Percentiles rank a stretch among this genome's conserved stretches.
phyloP scores from a whole-genome alignment of 2,888 invertebrate species.

The Cheilosia variabilis region DNA sequence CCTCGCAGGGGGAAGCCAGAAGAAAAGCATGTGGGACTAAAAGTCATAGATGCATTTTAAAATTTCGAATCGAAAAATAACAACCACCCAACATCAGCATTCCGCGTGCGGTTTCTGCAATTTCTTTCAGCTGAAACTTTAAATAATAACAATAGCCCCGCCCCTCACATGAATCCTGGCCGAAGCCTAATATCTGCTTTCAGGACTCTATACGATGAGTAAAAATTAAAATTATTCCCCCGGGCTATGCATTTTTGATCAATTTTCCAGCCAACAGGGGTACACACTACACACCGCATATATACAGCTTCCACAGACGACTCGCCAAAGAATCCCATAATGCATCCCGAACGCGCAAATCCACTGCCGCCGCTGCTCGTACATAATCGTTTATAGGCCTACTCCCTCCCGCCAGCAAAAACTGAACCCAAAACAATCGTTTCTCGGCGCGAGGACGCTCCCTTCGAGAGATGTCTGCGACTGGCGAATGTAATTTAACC shows the following conservation, averaged over 20 bases:
- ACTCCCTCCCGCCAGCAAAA: conserved; percentile 22
- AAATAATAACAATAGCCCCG: conserved; percentile 63
- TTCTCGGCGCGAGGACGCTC: not conserved
- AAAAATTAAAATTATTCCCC: conserved; percentile 69
- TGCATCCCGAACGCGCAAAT: conserved; percentile 36
- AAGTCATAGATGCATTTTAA: too few relatives aligned
- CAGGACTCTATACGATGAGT: conserved; percentile 32
- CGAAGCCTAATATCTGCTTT: conserved; percentile 57
- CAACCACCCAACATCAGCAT: not conserved
- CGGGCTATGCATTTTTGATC: conserved; percentile 73
- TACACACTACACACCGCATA: not conserved
- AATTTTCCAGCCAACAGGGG: conserved; percentile 69
- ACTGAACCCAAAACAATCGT: conserved; percentile 32
- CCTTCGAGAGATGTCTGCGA: not conserved
- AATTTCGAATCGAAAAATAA: too few relatives aligned
- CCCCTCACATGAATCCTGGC: conserved; percentile 60
- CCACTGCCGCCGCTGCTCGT: conserved; percentile 50
- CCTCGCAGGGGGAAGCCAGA: too few relatives aligned
- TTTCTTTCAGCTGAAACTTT: conserved; percentile 49
- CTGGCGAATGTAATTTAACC: conserved; percentile 58
- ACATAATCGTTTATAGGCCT: conserved; percentile 60
- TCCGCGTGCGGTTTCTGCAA: conserved; percentile 5
- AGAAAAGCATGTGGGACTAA: too few relatives aligned
- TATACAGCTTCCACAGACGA: conserved; percentile 6
- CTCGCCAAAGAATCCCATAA: conserved; percentile 54